Conservation (phyloP, 2,888 invertebrate species). For the Drosophila mettleri region DNA sequence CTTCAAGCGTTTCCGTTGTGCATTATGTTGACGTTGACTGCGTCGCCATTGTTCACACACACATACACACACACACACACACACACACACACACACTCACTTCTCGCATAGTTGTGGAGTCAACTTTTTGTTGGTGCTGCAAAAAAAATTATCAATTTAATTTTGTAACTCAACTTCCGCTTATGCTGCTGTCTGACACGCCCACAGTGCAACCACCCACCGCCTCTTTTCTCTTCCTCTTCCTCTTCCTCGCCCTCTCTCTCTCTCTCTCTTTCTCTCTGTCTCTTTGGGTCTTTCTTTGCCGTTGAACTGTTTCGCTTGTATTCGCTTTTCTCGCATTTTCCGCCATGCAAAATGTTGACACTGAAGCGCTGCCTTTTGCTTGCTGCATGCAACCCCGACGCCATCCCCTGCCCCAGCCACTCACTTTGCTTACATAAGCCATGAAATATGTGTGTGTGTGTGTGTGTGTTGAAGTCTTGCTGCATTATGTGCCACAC, state of each 20-base stretch:
- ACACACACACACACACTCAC: constrained; percentile 17
- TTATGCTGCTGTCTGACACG: constrained; percentile 59
- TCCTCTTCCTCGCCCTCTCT: neutral
- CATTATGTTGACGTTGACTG: constrained; percentile 69
- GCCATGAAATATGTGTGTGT: constrained; percentile 35
- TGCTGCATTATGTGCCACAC: constrained; percentile 56
- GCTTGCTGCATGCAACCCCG: constrained; percentile 33
- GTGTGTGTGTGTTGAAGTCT: constrained; percentile 28
- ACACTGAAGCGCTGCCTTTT: constrained; percentile 69
- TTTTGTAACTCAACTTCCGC: constrained; percentile 81
- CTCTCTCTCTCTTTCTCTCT: neutral
- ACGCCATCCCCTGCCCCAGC: neutral
- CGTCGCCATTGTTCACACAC: constrained; percentile 69
- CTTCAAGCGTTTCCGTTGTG: constrained; percentile 81
- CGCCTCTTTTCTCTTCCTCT: neutral
- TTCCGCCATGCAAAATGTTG: constrained; percentile 78
- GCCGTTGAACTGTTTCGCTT: constrained; percentile 38
- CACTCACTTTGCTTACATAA: constrained; percentile 65
- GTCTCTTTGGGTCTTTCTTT: constrained; percentile 19
- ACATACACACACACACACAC: constrained; percentile 22
- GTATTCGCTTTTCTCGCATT: constrained; percentile 60
- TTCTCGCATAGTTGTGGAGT: constrained; percentile 37
- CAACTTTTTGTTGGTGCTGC: constrained; percentile 50
- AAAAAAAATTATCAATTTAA: constrained; percentile 78
- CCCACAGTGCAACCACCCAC: constrained; percentile 33